These are phyloP conservation scores for Coenonympha arcania DNA, from an alignment of 2,888 invertebrate species.

Conservation along the genomic window DNA sequence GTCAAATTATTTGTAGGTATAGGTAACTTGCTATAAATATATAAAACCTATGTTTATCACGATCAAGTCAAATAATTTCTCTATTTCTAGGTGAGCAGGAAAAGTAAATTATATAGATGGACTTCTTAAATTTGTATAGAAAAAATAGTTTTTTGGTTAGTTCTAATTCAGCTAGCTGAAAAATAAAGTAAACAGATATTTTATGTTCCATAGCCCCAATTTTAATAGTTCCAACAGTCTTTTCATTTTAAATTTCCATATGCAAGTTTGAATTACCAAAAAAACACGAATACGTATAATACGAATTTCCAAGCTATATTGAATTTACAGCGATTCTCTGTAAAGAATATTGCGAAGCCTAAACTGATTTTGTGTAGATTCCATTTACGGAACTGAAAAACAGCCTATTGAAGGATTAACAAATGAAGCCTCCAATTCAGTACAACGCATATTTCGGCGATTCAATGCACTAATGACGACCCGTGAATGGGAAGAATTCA, in stretches of 20 bases:
- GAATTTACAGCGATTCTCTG: slow-evolving; percentile 21
- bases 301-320: slow-evolving; percentile 12
- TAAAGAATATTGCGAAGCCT: slow-evolving; percentile 23
- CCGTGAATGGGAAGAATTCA: slow-evolving; percentile 50
- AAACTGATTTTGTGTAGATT: slow-evolving; percentile 26
- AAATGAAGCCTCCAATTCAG: slow-evolving; percentile 36
- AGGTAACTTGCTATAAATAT: too few relatives aligned
- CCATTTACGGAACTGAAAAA: slow-evolving; percentile 24
- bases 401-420: slow-evolving; percentile 27
- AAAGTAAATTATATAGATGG: too few relatives aligned
- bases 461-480: slow-evolving; percentile 62
- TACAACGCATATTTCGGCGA: slow-evolving; percentile 56
- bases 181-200: too few relatives aligned
- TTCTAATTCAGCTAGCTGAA: too few relatives aligned
- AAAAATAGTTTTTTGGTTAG: too few relatives aligned
- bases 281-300: too few relatives aligned
- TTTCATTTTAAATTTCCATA: neutral
- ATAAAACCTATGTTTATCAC: too few relatives aligned
- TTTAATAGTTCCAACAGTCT: neutral
- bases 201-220: neutral
- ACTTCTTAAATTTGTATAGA: too few relatives aligned
- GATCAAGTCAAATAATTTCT: too few relatives aligned
- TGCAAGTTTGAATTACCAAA: slow-evolving; percentile 2
- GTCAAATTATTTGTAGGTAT: too few relatives aligned
- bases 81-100: too few relatives aligned